Conservation (phyloP, 1,140 invertebrate species). For the Pantala flavescens region DNA sequence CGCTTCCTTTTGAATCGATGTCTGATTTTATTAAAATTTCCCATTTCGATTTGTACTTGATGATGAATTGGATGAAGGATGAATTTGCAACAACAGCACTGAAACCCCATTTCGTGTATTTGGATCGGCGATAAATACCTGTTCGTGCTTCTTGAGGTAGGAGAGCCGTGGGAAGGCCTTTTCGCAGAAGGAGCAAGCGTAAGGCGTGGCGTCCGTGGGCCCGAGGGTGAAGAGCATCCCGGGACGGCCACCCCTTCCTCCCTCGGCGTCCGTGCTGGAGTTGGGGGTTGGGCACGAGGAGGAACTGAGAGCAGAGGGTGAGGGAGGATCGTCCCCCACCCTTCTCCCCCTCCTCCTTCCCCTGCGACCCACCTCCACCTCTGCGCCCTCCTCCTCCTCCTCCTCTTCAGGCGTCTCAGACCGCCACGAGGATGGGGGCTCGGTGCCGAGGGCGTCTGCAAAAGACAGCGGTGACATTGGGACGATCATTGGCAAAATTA, state of each 20-base stretch:
- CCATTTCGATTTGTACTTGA: no score
- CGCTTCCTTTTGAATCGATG: no score
- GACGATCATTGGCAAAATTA: no score
- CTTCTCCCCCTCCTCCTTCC: not conserved
- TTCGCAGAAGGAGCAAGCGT: constrained; percentile 83
- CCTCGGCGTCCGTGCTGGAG: constrained; percentile 36
- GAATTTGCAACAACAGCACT: no score
- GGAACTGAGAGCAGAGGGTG: constrained; percentile 45
- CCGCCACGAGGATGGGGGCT: constrained; percentile 51
- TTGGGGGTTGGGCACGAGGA: constrained; percentile 40
- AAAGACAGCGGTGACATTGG: constrained; percentile 20
- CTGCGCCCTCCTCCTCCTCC: not conserved
- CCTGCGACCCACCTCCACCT: not conserved
- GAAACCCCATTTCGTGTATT: no score
- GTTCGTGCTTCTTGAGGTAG: constrained; percentile 85
- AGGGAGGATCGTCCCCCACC: constrained; percentile 34
- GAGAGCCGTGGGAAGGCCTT: constrained; percentile 78
- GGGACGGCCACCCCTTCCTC: constrained; percentile 21
- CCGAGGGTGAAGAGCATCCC: constrained; percentile 54
- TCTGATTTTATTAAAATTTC: no score
- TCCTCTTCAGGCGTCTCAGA: constrained; percentile 40
- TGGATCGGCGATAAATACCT: no score
- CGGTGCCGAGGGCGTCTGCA: constrained; percentile 53
- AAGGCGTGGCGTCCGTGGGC: constrained; percentile 62
- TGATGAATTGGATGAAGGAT: no score